These are phyloP conservation scores for Struthio camelus DNA, from an alignment of 2,113 vertebrate species.

Conservation along the genomic window DNA sequence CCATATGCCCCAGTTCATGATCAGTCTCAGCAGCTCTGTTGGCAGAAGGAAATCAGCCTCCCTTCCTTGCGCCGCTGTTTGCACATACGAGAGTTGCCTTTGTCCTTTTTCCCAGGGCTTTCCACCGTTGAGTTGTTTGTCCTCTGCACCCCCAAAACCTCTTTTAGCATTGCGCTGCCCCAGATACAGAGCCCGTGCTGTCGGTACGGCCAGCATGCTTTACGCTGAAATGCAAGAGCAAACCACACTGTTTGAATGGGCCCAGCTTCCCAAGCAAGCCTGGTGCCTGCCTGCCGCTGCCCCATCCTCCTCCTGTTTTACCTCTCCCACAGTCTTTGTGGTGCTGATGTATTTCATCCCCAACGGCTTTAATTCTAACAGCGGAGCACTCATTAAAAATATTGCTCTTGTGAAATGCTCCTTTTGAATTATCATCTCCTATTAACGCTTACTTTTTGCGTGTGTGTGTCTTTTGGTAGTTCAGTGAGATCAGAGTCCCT, in stretches of 20 bases:
- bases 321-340: neutral
- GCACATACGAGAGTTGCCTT: neutral
- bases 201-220: neutral
- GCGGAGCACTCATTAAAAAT: neutral
- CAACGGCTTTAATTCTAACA: neutral
- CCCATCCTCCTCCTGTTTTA: neutral
- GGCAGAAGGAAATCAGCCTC: neutral
- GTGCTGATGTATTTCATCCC: neutral
- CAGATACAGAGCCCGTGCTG: rapidly evolving
- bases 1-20: rapidly evolving
- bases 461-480: too few relatives aligned
- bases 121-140: neutral
- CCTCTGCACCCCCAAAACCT: neutral
- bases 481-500: neutral
- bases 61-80: neutral
- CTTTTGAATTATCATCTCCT: neutral
- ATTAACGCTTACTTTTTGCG: neutral
- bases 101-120: neutral
- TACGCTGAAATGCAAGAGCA: rapidly evolving
- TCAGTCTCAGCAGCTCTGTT: neutral
- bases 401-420: neutral
- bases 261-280: neutral
- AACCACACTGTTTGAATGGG: neutral
- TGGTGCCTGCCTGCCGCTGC: neutral
- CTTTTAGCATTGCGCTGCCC: neutral